Percentiles rank a stretch among this genome's conserved stretches.
phyloP scores from a whole-genome alignment of 2,113 vertebrate genomes.

The Eira barbara region DNA sequence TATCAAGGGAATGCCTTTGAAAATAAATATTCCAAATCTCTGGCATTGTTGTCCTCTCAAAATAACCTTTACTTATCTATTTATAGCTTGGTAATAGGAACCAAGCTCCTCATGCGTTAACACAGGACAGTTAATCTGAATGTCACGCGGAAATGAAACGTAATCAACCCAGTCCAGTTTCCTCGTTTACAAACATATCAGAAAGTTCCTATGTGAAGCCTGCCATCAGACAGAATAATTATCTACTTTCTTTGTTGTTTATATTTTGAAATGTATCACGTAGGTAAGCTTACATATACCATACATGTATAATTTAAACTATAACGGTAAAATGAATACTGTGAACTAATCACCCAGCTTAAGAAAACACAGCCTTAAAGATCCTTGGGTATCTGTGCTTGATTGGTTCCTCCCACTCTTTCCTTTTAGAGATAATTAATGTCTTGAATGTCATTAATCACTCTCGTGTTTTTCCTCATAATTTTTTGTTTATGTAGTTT shows the following conservation, averaged over 20 bases:
- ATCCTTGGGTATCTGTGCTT: background rate
- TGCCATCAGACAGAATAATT: background rate
- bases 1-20: background rate
- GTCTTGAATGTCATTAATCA: background rate
- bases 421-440: background rate
- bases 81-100: slow-evolving; percentile 38
- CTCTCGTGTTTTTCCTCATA: background rate
- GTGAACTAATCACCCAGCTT: background rate
- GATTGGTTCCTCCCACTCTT: background rate
- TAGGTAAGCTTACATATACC: background rate
- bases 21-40: background rate
- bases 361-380: background rate
- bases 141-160: background rate
- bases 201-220: background rate
- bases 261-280: background rate
- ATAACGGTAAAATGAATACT: background rate
- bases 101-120: background rate
- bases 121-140: background rate
- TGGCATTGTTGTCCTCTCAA: background rate
- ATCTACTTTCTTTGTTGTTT: background rate
- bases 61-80: slow-evolving; percentile 20
- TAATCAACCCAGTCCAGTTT: background rate
- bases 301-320: background rate
- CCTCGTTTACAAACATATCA: background rate
- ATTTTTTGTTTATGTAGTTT: background rate